Conservation (phyloP, 1,140 invertebrate genomes). For the Latrodectus geometricus region DNA sequence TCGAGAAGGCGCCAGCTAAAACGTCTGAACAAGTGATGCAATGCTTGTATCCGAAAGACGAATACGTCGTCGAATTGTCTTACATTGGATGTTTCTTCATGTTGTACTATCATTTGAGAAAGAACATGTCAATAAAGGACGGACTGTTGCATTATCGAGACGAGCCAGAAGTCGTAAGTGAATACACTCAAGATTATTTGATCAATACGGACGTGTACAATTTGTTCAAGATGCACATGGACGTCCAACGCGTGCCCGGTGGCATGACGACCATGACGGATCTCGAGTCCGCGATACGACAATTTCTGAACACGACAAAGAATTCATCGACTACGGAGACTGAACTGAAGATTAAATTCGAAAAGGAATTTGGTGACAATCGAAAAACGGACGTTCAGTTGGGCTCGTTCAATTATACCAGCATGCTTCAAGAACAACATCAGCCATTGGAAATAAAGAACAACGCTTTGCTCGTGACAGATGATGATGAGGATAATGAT, state of each 20-base stretch:
- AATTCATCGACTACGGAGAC: slow-evolving; percentile 4
- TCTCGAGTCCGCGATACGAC: slow-evolving; percentile 8
- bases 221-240: slow-evolving; percentile 12
- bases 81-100: slow-evolving; percentile 27
- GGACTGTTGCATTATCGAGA: slow-evolving; percentile 25
- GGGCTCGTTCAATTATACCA: not conserved
- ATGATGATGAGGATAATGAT: too few species aligned
- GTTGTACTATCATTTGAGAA: slow-evolving; percentile 11
- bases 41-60: not conserved
- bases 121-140: not conserved
- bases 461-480: too few species aligned
- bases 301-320: slow-evolving; percentile 23
- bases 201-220: slow-evolving; percentile 18
- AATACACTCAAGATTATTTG: slow-evolving; percentile 24
- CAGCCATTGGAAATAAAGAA: too few species aligned
- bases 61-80: slow-evolving; percentile 14
- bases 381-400: not conserved
- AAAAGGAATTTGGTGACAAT: slow-evolving; percentile 15
- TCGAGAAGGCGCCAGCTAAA: not conserved
- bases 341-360: slow-evolving; percentile 23
- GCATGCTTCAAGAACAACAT: too few species aligned
- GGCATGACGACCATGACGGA: slow-evolving; percentile 24
- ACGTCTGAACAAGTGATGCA: slow-evolving; percentile 10
- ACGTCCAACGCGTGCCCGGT: not conserved
- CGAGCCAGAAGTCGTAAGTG: not conserved